Conservation (phyloP, 2,888 invertebrate species). For the Heliconius charithonia region DNA sequence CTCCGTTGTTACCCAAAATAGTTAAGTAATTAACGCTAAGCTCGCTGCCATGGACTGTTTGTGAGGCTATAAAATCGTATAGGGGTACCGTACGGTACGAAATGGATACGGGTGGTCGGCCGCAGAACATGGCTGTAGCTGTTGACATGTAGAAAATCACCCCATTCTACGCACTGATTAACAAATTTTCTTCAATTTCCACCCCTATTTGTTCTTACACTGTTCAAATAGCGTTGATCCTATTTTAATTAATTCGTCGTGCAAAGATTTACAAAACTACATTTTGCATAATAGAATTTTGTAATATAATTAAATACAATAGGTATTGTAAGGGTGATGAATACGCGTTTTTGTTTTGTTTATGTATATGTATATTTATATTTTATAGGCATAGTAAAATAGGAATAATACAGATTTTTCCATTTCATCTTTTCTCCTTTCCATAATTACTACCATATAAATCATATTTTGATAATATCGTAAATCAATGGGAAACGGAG, state of each 20-base stretch:
- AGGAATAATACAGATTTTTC: not conserved
- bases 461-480: too few species aligned
- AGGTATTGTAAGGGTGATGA: not conserved
- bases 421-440: too few species aligned
- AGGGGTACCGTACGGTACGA: conserved; percentile 21
- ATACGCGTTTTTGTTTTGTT: not conserved
- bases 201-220: conserved; percentile 25
- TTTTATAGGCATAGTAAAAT: not conserved
- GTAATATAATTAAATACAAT: not conserved
- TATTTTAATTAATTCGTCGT: conserved; percentile 9
- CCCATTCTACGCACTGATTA: conserved; percentile 24
- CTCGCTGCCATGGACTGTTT: conserved; percentile 28
- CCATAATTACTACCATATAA: too few species aligned
- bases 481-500: too few species aligned
- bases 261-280: not conserved
- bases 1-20: conserved; percentile 28
- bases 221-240: conserved; percentile 14
- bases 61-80: conserved; percentile 35
- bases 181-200: conserved; percentile 29
- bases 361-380: not conserved
- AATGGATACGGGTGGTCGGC: conserved; percentile 36
- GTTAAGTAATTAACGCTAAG: conserved; percentile 28
- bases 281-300: conserved; percentile 3
- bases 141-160: conserved; percentile 28
- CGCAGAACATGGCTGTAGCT: conserved; percentile 22